phyloP scores from a whole-genome alignment of 2,888 invertebrate genomes.

The Polydrusus tereticollis region DNA sequence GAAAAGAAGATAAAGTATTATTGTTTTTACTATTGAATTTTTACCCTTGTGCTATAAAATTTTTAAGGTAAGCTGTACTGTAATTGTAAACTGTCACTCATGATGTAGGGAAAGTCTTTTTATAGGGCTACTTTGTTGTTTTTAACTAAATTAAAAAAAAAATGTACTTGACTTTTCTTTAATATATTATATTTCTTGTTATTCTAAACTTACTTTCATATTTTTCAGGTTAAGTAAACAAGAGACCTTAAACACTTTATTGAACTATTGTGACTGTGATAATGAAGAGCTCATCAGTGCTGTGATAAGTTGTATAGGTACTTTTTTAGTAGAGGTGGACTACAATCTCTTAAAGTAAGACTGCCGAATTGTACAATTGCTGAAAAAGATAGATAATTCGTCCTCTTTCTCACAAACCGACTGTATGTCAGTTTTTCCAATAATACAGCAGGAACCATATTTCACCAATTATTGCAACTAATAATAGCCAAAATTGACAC shows the following conservation, averaged over 20 bases:
- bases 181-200: no score
- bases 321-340: conserved; percentile 55
- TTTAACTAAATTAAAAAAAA: no score
- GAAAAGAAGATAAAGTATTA: conserved; percentile 52
- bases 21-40: conserved; percentile 59
- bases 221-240: conserved; percentile 53
- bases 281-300: conserved; percentile 61
- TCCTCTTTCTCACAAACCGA: no score
- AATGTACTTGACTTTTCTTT: no score
- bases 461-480: no score
- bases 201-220: no score
- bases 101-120: no score
- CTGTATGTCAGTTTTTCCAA: neutral
- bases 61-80: conserved; percentile 54
- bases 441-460: no score
- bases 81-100: no score
- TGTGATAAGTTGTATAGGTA: conserved; percentile 59
- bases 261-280: conserved; percentile 55
- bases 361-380: neutral
- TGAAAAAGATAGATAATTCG: neutral
- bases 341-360: conserved; percentile 53
- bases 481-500: no score
- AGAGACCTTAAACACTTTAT: conserved; percentile 59
- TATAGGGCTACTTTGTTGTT: no score
- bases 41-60: conserved; percentile 60